Conservation (phyloP, 2,797 vertebrate genomes). For the Gallinago solitaria region DNA sequence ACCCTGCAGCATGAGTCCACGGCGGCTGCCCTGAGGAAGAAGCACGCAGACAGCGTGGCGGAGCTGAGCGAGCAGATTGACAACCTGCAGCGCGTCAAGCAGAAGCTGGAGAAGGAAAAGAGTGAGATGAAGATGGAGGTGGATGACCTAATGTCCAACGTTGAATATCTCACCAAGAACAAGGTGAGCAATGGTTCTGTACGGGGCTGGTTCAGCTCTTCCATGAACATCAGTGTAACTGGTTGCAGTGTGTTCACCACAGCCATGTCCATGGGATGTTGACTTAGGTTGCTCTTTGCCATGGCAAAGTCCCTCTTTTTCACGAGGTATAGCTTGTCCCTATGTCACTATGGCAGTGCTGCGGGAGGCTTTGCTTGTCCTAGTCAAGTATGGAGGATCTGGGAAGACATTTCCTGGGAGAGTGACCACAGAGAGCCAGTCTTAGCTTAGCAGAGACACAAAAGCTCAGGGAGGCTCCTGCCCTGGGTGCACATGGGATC, state of each 20-base stretch:
- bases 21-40: conserved; percentile 84
- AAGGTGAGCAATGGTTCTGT: conserved; percentile 78
- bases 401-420: not conserved
- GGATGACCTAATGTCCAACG: conserved; percentile 86
- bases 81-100: conserved; percentile 89
- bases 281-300: not conserved
- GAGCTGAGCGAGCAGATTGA: conserved; percentile 92
- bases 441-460: not conserved
- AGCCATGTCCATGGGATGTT: fast-evolving
- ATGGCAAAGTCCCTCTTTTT: not conserved
- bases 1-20: conserved; percentile 89
- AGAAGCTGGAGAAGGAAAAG: conserved; percentile 94
- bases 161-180: conserved; percentile 89
- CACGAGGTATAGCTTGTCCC: not conserved
- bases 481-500: fast-evolving
- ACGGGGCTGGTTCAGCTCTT: fast-evolving
- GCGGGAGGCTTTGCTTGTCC: not conserved
- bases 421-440: not conserved
- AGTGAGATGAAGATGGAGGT: conserved; percentile 91
- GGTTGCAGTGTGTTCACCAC: not conserved
- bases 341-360: not conserved
- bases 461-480: not conserved
- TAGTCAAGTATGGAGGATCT: not conserved
- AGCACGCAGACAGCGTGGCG: conserved; percentile 84
- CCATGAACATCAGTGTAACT: fast-evolving